Base-by-base conservation (phyloP, 2,888 invertebrate genomes). In the Stenoptilia bipunctidactyla region DNA sequence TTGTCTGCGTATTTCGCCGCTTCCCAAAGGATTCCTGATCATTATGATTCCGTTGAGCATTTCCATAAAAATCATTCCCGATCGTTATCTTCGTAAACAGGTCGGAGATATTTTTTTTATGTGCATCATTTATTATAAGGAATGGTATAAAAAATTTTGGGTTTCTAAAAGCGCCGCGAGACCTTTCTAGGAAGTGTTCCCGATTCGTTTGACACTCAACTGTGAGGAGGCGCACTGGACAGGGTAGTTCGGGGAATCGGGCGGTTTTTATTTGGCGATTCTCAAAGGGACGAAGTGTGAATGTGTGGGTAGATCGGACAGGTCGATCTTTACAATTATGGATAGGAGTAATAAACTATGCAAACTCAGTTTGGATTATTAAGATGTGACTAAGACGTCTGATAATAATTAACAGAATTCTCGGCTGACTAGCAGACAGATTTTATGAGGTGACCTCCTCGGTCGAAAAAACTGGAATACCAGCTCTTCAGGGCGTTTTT, bases 51-150 rank as follows among this genome's bases (percentile, higher is more conserved):
- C 77, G 70, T 67, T 60, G 61, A 74, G 66, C 66, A 77, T 82
- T 83, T 79, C 79, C 79, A 83, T 82, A 82, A 82, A 82, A 82
- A 82, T 80, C 58, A 69, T 75, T 75, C 64, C 56, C 53, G 82
- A 82, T 82, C 71, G 69, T 79, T 82, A 82, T 82, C 82, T 66
- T 57, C 56, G 60, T 67, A 76, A 79, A 75, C 82, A 83, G 83
- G 82, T 83, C 80, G 75, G 71, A 70, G 69, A 72, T 65, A 70
- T 80, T 83, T 80, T 75, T 75, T 72, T 61, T 56, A 66, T 68
- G 69, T 63, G 69, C 73, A 75, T 82, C 80, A 80, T 83, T 83
- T 82, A 82, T 82, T 83, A 82, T 82, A 73, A 79, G 72, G 72
- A 68, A 67, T 62, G 64, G 66, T 61, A 77, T 72, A 80, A 82